These are phyloP conservation scores for Sinocyclocheilus anophthalmus DNA, from an alignment of 2,113 vertebrate genomes.

Conservation along the genomic window DNA sequence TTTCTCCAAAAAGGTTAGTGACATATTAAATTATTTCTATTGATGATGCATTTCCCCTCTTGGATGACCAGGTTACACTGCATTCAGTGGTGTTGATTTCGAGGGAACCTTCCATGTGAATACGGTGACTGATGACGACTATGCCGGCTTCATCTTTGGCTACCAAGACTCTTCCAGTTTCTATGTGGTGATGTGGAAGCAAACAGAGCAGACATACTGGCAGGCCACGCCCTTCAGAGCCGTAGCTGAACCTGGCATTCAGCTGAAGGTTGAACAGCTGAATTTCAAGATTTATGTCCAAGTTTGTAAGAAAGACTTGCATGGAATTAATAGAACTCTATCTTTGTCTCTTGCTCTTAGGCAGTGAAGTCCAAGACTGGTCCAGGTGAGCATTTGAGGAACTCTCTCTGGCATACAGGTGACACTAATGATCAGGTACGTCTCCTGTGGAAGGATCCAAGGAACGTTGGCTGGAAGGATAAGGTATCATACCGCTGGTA, in stretches of 20 bases:
- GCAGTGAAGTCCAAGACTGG: constrained; percentile 95
- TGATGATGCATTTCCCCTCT: neutral
- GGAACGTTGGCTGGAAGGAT: constrained; percentile 98
- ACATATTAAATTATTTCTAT: neutral
- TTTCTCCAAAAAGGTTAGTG: neutral
- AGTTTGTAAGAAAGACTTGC: neutral
- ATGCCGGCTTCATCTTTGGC: constrained; percentile 97
- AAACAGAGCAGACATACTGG: constrained; percentile 99
- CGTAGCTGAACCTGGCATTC: constrained; percentile 96
- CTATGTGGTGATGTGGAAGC: constrained; percentile 99
- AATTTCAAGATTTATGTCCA: neutral
- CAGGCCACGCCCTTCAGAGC: constrained; percentile 96
- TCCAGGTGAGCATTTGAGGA: constrained; percentile 93
- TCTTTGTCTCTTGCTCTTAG: constrained; percentile 70
- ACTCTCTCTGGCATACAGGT: constrained; percentile 97
- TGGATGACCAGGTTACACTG: constrained; percentile 87
- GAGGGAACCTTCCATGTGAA: constrained; percentile 99
- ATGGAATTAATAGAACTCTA: neutral
- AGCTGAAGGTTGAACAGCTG: constrained; percentile 87
- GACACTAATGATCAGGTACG: constrained; percentile 96
- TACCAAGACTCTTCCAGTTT: constrained; percentile 99
- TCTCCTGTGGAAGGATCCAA: constrained; percentile 96
- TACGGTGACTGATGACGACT: constrained; percentile 95
- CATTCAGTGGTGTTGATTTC: constrained; percentile 98
- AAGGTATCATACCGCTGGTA: constrained; percentile 99